phyloP scores from a whole-genome alignment of 2,113 vertebrate genomes.

The Electrona antarctica region DNA sequence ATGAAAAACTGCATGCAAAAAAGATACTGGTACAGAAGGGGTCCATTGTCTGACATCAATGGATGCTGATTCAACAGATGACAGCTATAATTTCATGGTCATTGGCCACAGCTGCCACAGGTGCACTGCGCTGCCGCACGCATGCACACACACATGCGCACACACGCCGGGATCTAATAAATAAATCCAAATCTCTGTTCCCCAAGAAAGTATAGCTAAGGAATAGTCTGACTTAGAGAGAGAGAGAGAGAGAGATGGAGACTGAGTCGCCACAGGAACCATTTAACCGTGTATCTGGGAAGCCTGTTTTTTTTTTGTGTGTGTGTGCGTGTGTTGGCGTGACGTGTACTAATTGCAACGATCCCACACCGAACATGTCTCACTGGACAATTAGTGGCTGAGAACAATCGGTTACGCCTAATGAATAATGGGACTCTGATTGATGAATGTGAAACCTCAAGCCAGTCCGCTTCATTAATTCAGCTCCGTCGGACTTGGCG shows the following conservation, averaged over 20 bases:
- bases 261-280: not conserved
- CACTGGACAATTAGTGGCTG: conserved; percentile 30
- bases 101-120: too few relatives aligned
- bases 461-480: conserved; percentile 36
- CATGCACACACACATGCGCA: too few relatives aligned
- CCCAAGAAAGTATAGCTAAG: too few relatives aligned
- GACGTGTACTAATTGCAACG: conserved; percentile 29
- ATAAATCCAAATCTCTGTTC: too few relatives aligned
- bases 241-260: not conserved
- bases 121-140: too few relatives aligned
- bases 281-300: conserved; percentile 6
- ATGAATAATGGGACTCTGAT: not conserved
- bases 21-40: too few relatives aligned
- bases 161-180: too few relatives aligned
- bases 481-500: conserved; percentile 1
- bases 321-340: not conserved
- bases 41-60: too few relatives aligned
- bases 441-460: conserved; percentile 28
- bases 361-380: conserved; percentile 27
- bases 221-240: too few relatives aligned
- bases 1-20: too few relatives aligned
- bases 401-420: conserved; percentile 27
- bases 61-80: too few relatives aligned
- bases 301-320: not conserved
- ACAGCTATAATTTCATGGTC: too few relatives aligned